phyloP scores from a whole-genome alignment of 1,140 invertebrate genomes.

The Drosophila yakuba region DNA sequence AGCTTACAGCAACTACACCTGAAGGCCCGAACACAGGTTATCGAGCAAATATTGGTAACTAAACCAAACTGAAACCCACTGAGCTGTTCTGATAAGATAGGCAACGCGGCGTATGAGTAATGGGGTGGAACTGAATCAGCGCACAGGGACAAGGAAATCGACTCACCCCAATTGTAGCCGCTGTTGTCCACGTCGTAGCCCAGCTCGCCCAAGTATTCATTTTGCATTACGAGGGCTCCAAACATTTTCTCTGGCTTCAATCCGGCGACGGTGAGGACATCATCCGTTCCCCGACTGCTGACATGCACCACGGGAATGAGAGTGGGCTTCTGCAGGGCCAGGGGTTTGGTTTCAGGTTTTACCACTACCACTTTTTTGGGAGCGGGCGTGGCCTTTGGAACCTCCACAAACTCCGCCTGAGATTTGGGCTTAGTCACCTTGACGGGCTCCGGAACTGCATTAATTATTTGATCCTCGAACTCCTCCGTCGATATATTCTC shows the following conservation, averaged over 20 bases:
- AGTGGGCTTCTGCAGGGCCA: slow-evolving; percentile 25
- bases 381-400: slow-evolving; percentile 25
- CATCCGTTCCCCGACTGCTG: slow-evolving; percentile 65
- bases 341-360: slow-evolving; percentile 6
- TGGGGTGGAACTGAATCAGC: slow-evolving; percentile 59
- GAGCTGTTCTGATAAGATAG: slow-evolving; percentile 67
- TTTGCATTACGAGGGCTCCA: slow-evolving; percentile 62
- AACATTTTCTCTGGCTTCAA: slow-evolving; percentile 60
- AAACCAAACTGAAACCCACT: slow-evolving; percentile 40
- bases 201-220: slow-evolving; percentile 73
- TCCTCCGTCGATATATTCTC: slow-evolving; percentile 79
- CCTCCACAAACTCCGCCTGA: slow-evolving; percentile 22
- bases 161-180: slow-evolving; percentile 83
- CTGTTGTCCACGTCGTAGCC: slow-evolving; percentile 62
- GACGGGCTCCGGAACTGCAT: slow-evolving; percentile 55
- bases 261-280: slow-evolving; percentile 63
- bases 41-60: slow-evolving; percentile 79
- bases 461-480: slow-evolving; percentile 64
- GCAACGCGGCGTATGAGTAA: slow-evolving; percentile 72
- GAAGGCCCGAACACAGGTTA: slow-evolving; percentile 56
- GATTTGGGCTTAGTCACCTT: slow-evolving; percentile 18
- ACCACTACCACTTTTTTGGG: slow-evolving; percentile 38
- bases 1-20: slow-evolving; percentile 54
- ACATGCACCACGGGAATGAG: slow-evolving; percentile 49
- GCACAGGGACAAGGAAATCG: slow-evolving; percentile 33